These are phyloP conservation scores for Nesometra sesokonis DNA, from an alignment of 35 echinoderm and acorn worm genomes.

Conservation along the genomic window DNA sequence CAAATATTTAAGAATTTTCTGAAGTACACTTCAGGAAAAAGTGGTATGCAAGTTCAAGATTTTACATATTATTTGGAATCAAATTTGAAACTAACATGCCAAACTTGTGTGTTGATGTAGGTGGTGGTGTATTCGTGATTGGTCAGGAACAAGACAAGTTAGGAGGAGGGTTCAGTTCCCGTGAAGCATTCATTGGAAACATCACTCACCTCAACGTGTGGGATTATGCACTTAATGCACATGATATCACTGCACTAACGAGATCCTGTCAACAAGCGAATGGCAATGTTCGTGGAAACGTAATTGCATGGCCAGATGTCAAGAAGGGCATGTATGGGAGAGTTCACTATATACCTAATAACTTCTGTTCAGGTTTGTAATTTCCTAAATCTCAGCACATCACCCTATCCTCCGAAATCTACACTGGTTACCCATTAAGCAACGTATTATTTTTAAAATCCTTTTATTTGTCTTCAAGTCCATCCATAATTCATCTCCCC, in stretches of 20 bases:
- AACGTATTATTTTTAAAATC: too few species aligned
- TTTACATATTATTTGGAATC: too few species aligned
- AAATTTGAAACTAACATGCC: too few species aligned
- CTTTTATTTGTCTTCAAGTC: too few species aligned
- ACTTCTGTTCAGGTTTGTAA: conserved; percentile 78
- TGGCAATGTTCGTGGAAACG: conserved; percentile 13
- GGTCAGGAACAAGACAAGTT: conserved; percentile 82
- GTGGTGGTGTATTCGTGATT: conserved; percentile 69
- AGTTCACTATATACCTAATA: conserved; percentile 2
- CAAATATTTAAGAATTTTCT: too few species aligned
- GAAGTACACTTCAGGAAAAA: too few species aligned
- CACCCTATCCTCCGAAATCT: too few species aligned
- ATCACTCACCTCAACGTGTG: conserved; percentile 58
- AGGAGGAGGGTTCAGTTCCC: conserved; percentile 56
- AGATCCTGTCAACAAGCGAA: conserved; percentile 15
- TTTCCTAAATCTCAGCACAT: too few species aligned
- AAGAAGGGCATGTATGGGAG: conserved; percentile 35
- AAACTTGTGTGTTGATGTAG: too few species aligned
- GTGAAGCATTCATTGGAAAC: conserved; percentile 80
- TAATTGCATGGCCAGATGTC: conserved; percentile 77
- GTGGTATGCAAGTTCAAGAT: too few species aligned
- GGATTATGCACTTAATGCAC: conserved; percentile 22
- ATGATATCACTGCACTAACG: conserved; percentile 27
- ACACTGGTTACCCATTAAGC: too few species aligned
- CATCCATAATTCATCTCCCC: too few species aligned